Conservation (phyloP, 1,140 invertebrate genomes). For the Oncopeltus fasciatus region DNA sequence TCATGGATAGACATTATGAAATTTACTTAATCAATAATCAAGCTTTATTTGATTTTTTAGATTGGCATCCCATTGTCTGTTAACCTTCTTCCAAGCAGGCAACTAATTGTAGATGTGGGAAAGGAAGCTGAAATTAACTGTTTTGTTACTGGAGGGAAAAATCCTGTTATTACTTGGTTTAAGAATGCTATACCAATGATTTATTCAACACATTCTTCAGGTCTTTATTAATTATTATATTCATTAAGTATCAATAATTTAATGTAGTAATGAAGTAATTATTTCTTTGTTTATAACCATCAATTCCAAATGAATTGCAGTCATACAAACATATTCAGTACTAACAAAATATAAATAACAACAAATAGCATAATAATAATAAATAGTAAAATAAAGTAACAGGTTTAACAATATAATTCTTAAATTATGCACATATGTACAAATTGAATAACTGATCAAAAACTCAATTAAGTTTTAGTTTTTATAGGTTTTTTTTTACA, state of each 20-base stretch:
- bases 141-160: constrained; percentile 26
- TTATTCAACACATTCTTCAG: background rate
- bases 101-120: constrained; percentile 34
- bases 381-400: no score
- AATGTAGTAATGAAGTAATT: background rate
- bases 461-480: no score
- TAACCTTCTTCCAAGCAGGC: constrained; percentile 25
- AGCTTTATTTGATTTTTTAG: constrained; percentile 31
- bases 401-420: no score
- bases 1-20: no score
- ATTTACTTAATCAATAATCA: no score
- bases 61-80: constrained; percentile 24
- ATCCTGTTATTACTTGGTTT: constrained; percentile 20
- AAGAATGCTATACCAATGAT: constrained; percentile 24
- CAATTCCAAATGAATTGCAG: no score
- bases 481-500: no score
- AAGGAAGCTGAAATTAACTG: constrained; percentile 35
- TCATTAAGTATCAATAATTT: background rate
- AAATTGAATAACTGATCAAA: no score
- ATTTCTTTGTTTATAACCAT: background rate
- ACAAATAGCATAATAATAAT: no score
- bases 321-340: no score
- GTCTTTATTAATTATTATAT: background rate
- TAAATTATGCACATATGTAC: no score
- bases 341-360: no score